These are phyloP conservation scores for Ophioderma brevispina DNA, from an alignment of 35 echinoderm and acorn worm genomes.

Conservation along the genomic window DNA sequence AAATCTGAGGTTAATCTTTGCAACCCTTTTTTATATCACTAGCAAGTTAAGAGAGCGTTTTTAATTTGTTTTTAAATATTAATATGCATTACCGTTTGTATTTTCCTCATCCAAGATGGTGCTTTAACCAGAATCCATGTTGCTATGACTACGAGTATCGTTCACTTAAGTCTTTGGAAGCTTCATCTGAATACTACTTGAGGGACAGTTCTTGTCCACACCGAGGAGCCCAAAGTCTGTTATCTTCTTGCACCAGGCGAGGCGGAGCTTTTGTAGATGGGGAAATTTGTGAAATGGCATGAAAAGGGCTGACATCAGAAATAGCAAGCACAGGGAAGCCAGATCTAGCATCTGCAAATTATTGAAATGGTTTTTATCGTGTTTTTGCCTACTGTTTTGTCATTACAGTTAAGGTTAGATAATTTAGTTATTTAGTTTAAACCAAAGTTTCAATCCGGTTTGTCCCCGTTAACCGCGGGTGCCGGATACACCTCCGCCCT, in stretches of 20 bases:
- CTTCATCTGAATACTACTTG: constrained; percentile 35
- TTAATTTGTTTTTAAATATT: too few relatives aligned
- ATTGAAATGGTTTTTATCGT: too few relatives aligned
- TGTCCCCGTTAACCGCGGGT: too few relatives aligned
- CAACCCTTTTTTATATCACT: too few relatives aligned
- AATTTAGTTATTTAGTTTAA: too few relatives aligned
- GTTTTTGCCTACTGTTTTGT: too few relatives aligned
- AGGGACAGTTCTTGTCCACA: constrained; percentile 71
- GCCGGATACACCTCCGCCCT: too few relatives aligned
- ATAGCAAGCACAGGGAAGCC: constrained; percentile 71
- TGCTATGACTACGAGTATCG: constrained; percentile 75
- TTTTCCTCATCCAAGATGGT: constrained; percentile 79
- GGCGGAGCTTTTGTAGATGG: constrained; percentile 46
- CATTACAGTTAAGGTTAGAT: too few relatives aligned
- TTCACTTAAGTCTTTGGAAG: constrained; percentile 60
- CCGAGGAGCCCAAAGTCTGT: constrained; percentile 91
- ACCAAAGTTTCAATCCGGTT: too few relatives aligned
- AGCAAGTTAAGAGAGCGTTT: too few relatives aligned
- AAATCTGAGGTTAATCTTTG: too few relatives aligned
- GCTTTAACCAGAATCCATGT: constrained; percentile 84
- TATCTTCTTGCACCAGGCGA: constrained; percentile 82
- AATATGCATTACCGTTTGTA: constrained; percentile 34
- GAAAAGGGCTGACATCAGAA: constrained; percentile 63
- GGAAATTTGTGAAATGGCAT: constrained; percentile 64
- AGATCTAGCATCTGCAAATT: constrained; percentile 61